Conservation (phyloP, 2,113 vertebrate species). For the Neotoma lepida region DNA sequence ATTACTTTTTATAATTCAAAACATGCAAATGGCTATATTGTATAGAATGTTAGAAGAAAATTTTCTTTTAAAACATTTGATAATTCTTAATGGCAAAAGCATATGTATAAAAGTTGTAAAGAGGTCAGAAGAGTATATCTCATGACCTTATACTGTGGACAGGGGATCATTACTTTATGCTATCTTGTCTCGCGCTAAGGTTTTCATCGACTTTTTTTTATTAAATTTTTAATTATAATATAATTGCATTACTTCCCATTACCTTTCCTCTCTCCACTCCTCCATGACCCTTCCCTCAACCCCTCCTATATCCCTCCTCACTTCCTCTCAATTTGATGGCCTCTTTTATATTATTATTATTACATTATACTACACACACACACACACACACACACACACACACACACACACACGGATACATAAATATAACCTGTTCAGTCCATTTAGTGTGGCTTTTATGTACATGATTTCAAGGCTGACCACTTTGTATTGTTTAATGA, state of each 20-base stretch:
- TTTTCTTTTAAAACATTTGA: neutral
- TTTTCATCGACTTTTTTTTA: neutral
- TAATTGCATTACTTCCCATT: neutral
- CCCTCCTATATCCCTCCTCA: neutral
- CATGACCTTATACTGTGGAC: neutral
- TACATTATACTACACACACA: neutral
- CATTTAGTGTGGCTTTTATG: neutral
- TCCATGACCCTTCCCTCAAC: neutral
- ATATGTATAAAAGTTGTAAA: slow-evolving; percentile 20
- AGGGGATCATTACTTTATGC: slow-evolving; percentile 36
- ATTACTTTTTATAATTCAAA: neutral
- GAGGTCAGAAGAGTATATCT: neutral
- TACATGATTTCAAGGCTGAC: neutral
- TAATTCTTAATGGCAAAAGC: slow-evolving; percentile 34
- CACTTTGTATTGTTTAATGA: neutral
- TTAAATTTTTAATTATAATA: neutral
- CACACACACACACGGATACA: neutral
- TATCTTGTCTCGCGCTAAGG: neutral
- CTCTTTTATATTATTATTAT: too few relatives aligned
- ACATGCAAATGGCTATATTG: neutral
- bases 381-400: neutral
- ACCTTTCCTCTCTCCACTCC: neutral
- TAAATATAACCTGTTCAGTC: neutral
- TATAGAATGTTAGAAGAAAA: neutral
- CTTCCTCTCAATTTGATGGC: neutral